A percentile compares a stretch with the other conserved stretches of the same genome.
These are phyloP conservation scores for Sisor rabdophorus DNA, from an alignment of 2,113 vertebrate genomes.

Conservation along the genomic window DNA sequence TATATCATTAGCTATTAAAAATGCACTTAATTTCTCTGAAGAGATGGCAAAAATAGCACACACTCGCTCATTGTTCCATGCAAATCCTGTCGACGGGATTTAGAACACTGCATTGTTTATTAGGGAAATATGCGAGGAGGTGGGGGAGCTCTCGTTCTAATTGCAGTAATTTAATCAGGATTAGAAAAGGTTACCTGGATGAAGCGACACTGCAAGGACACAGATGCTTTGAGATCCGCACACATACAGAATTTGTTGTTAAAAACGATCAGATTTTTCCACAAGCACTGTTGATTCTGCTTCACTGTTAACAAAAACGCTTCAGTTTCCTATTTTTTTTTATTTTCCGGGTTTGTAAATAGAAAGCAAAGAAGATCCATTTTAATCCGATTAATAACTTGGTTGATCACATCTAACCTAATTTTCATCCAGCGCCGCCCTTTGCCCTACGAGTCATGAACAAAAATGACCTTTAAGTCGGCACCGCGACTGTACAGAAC, in stretches of 20 bases:
- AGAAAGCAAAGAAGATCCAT: slow-evolving; percentile 99
- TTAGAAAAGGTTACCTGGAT: slow-evolving; percentile 74
- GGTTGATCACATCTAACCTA: slow-evolving; percentile 99
- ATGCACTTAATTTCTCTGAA: slow-evolving; percentile 72
- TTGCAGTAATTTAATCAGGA: slow-evolving; percentile 77
- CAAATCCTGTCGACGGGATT: slow-evolving; percentile 74
- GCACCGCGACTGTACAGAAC: slow-evolving; percentile 90
- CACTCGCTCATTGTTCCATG: slow-evolving; percentile 63
- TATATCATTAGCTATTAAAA: slow-evolving; percentile 72
- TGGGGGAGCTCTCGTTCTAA: slow-evolving; percentile 68
- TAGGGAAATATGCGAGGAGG: slow-evolving; percentile 65
- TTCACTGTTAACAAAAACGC: slow-evolving; percentile 63
- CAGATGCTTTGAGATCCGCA: slow-evolving; percentile 47
- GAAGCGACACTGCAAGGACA: slow-evolving; percentile 63
- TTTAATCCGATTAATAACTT: slow-evolving; percentile 99
- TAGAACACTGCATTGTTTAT: slow-evolving; percentile 72
- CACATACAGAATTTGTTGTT: slow-evolving; percentile 6
- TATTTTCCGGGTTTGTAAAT: slow-evolving; percentile 80
- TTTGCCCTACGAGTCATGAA: slow-evolving; percentile 91
- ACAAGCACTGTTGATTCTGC: slow-evolving; percentile 44
- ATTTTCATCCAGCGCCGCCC: slow-evolving; percentile 97
- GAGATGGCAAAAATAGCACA: slow-evolving; percentile 70
- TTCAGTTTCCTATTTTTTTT: slow-evolving; percentile 59
- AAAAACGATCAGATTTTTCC: slow-evolving; percentile 27
- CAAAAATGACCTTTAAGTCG: slow-evolving; percentile 98